Percentiles rank a stretch among this genome's conserved stretches.
Evolutionary conservation across 2,113 vertebrate species (phyloP).

Genomic region (Danionella cerebrum): DNA sequence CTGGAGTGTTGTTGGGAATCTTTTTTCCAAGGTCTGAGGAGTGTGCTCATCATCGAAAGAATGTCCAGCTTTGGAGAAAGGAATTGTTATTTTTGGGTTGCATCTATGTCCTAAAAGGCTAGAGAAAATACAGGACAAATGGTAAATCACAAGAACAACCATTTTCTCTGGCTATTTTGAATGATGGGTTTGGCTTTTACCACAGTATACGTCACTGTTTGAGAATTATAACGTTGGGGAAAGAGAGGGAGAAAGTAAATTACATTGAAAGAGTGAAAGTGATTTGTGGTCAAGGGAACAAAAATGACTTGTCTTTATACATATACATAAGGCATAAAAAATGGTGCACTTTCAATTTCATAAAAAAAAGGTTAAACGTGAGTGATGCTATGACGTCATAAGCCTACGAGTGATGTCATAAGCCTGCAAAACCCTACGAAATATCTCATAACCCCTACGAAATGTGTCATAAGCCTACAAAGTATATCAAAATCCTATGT

Average conservation of each 20-base stretch:
- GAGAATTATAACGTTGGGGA: not conserved
- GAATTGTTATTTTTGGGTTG: conserved; percentile 29
- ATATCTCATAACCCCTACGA: no score
- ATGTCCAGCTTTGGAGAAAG: conserved; percentile 2
- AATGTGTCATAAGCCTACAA: no score
- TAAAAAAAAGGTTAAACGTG: no score
- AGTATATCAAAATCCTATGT: no score
- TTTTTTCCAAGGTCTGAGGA: conserved; percentile 12
- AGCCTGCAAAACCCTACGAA: no score
- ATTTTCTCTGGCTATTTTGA: conserved; percentile 37
- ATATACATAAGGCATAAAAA: no score
- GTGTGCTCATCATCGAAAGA: conserved; percentile 34
- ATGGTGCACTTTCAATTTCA: no score
- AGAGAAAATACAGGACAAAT: conserved; percentile 37
- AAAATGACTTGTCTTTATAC: no score
- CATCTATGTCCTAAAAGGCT: conserved; percentile 23
- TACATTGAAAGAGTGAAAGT: no score
- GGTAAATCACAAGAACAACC: conserved; percentile 32
- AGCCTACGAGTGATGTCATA: no score
- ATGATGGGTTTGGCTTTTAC: conserved; percentile 8
- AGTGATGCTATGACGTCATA: no score
- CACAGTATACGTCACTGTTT: not conserved
- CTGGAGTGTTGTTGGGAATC: not conserved
- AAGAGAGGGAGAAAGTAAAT: not conserved
- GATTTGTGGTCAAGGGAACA: no score